Evolutionary conservation across 2,888 invertebrate species (phyloP).

Genomic region (Flexamia atlantica): DNA sequence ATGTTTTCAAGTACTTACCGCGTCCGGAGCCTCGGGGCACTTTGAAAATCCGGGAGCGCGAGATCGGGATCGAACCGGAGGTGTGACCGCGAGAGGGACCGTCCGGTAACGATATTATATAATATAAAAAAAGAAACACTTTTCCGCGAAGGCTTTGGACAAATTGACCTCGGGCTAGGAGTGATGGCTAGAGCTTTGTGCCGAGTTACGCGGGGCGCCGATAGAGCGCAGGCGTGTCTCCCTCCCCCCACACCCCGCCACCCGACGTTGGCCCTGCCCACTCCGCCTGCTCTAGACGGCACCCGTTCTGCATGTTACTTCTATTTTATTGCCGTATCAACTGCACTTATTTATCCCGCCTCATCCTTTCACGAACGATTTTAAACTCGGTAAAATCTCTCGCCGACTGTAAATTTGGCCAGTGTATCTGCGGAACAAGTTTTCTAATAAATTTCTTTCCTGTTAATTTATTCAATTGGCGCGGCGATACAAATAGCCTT

Average conservation of each 20-base stretch:
- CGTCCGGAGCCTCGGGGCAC: constrained; percentile 39
- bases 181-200: constrained; percentile 62
- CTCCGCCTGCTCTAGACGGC: constrained; percentile 8
- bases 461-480: constrained; percentile 42
- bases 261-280: constrained; percentile 10
- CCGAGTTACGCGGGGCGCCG: constrained; percentile 61
- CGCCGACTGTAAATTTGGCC: constrained; percentile 56
- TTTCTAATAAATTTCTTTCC: constrained; percentile 50
- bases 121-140: constrained; percentile 62
- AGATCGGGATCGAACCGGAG: not conserved
- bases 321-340: constrained; percentile 59
- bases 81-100: constrained; percentile 6
- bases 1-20: constrained; percentile 59
- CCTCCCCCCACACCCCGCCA: constrained; percentile 56
- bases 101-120: constrained; percentile 24
- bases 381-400: constrained; percentile 59
- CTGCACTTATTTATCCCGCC: constrained; percentile 59
- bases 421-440: constrained; percentile 56
- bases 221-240: constrained; percentile 63
- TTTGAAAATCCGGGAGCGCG: constrained; percentile 36
- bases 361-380: constrained; percentile 59
- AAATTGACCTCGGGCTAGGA: constrained; percentile 62
- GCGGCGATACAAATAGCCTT: constrained; percentile 9
- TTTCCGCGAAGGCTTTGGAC: constrained; percentile 63
- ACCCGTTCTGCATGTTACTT: constrained; percentile 55